Conservation (phyloP, 2,113 vertebrate species). For the Rousettus leschenaultii region DNA sequence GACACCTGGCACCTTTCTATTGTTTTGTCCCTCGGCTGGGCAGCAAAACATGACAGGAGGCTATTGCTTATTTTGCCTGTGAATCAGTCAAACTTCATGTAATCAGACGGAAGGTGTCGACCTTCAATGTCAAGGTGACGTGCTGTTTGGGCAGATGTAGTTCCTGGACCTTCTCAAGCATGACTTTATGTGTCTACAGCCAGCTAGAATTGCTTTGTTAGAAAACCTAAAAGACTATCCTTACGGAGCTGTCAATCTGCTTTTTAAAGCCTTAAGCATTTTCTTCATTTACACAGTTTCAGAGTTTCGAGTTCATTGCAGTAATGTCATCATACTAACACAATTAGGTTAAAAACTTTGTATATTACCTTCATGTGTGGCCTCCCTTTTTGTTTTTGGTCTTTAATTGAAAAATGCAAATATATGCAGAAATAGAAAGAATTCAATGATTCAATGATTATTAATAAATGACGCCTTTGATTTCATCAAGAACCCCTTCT, state of each 20-base stretch:
- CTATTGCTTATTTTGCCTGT: neutral
- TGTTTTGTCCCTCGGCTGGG: slow-evolving; percentile 10
- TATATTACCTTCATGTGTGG: neutral
- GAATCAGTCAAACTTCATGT: slow-evolving; percentile 30
- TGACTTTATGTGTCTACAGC: neutral
- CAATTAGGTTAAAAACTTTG: neutral
- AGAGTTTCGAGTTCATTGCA: neutral
- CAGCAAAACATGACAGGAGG: slow-evolving; percentile 58
- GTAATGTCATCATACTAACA: neutral
- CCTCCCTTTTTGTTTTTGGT: neutral
- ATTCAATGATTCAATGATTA: neutral
- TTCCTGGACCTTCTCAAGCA: slow-evolving; percentile 6
- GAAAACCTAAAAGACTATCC: neutral
- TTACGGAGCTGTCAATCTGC: neutral
- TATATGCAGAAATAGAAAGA: neutral
- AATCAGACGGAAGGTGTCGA: neutral
- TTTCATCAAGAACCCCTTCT: neutral
- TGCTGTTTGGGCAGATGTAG: neutral
- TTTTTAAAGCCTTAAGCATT: neutral
- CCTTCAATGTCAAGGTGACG: slow-evolving; percentile 25
- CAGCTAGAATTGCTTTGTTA: neutral
- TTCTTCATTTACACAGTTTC: neutral
- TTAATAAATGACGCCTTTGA: neutral
- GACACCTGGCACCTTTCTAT: slow-evolving; percentile 4
- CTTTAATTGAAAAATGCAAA: neutral